Percentiles rank a stretch among this genome's conserved stretches.
Evolutionary conservation across 2,888 invertebrate genomes (phyloP).

Genomic region (Papilio gigon): DNA sequence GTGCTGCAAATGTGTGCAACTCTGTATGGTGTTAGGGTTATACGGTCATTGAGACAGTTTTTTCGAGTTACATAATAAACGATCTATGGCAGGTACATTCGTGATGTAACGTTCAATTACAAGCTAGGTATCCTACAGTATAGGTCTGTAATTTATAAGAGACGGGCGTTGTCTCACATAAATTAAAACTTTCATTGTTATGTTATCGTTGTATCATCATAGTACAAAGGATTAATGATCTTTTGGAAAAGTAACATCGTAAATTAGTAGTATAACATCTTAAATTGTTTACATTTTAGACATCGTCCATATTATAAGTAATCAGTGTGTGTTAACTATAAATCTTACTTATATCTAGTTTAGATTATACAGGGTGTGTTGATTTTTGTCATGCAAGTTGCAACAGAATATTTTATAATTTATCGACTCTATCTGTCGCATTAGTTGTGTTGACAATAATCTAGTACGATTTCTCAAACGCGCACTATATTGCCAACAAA

Average conservation of each 20-base stretch:
- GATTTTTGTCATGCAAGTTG: slow-evolving; percentile 31
- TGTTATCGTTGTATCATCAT: slow-evolving; percentile 47
- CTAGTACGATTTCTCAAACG: slow-evolving; percentile 37
- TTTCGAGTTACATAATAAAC: slow-evolving; percentile 11
- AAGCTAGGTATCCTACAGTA: slow-evolving; percentile 15
- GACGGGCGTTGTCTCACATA: slow-evolving; percentile 24
- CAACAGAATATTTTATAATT: slow-evolving; percentile 4
- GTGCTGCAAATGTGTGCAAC: neutral
- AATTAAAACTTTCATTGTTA: slow-evolving; percentile 29
- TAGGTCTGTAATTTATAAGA: slow-evolving; percentile 26
- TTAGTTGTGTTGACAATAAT: slow-evolving; percentile 31
- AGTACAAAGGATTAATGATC: slow-evolving; percentile 46
- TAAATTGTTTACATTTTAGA: neutral
- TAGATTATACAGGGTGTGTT: neutral
- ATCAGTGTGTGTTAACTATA: neutral
- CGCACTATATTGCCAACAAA: slow-evolving; percentile 46
- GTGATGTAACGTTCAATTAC: slow-evolving; percentile 25
- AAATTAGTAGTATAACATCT: no score
- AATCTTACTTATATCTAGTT: neutral
- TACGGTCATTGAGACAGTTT: slow-evolving; percentile 9
- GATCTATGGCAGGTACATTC: neutral
- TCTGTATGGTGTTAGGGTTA: slow-evolving; percentile 2
- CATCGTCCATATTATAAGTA: neutral
- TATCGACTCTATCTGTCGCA: slow-evolving; percentile 16
- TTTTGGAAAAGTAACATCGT: neutral